Evolutionary conservation across 1,140 invertebrate genomes (phyloP).

Genomic region (Drosophila setifemur): DNA sequence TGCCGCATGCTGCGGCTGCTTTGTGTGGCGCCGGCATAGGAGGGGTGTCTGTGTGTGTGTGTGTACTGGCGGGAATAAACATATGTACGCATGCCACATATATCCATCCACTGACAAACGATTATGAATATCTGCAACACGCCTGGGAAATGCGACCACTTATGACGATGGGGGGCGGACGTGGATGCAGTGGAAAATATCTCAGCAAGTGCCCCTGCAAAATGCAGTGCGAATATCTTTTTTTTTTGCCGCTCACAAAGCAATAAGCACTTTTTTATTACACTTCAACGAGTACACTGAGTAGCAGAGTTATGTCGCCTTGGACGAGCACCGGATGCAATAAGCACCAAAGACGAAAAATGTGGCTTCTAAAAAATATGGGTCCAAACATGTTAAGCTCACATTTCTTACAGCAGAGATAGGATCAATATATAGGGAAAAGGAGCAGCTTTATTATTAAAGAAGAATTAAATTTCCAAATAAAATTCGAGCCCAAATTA

Average conservation of each 20-base stretch:
- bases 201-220: conserved; percentile 1
- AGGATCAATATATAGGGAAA: too few species aligned
- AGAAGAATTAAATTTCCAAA: conserved; percentile 56
- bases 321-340: conserved; percentile 4
- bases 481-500: conserved; percentile 37
- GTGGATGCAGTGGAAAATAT: not conserved
- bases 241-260: conserved; percentile 53
- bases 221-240: conserved; percentile 49
- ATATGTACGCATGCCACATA: conserved; percentile 11
- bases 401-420: too few species aligned
- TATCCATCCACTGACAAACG: conserved; percentile 51
- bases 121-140: conserved; percentile 67
- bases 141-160: conserved; percentile 23
- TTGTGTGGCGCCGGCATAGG: conserved; percentile 15
- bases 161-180: not conserved
- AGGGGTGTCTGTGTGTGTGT: not conserved
- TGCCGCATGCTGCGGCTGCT: conserved; percentile 59
- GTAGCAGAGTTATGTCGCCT: conserved; percentile 10
- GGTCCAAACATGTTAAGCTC: too few species aligned
- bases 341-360: not conserved
- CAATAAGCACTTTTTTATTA: conserved; percentile 68
- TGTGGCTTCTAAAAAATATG: too few species aligned
- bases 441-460: too few species aligned
- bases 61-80: conserved; percentile 9
- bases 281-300: conserved; percentile 43